A percentile compares a stretch with the other conserved stretches of the same genome.
These are phyloP conservation scores for Austrolebias charrua DNA, from an alignment of 2,797 vertebrate genomes.

Conservation along the genomic window DNA sequence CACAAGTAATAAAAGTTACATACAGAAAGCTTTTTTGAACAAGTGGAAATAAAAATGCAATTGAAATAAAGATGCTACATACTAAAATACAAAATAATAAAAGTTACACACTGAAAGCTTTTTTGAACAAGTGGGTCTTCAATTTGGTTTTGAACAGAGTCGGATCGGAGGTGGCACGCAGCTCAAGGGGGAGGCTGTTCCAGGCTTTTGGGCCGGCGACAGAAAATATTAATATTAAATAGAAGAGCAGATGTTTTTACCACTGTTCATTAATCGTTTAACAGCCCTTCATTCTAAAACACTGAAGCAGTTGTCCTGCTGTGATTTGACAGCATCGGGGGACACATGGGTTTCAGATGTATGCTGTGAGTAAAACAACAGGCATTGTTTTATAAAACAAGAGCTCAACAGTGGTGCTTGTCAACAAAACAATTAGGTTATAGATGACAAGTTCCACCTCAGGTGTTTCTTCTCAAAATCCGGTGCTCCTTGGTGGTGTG, in stretches of 20 bases:
- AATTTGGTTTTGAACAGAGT: too few species aligned
- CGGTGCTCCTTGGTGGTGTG: constrained; percentile 59
- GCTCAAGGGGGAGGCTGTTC: too few species aligned
- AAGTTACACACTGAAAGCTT: too few species aligned
- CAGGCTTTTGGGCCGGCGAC: too few species aligned
- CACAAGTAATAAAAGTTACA: too few species aligned
- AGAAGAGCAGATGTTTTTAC: neutral
- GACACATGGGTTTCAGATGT: constrained; percentile 30
- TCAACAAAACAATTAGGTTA: constrained; percentile 70
- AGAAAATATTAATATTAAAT: too few species aligned
- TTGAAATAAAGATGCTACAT: too few species aligned
- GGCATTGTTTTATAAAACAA: constrained; percentile 52
- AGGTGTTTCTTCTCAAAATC: constrained; percentile 67
- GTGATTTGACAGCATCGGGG: constrained; percentile 6
- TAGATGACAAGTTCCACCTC: constrained; percentile 65
- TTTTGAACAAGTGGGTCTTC: too few species aligned
- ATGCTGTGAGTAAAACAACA: constrained; percentile 22
- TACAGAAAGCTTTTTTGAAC: too few species aligned
- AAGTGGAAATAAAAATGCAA: too few species aligned
- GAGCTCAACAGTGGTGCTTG: constrained; percentile 41
- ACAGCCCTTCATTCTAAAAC: neutral
- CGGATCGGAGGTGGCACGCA: too few species aligned
- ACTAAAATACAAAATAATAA: too few species aligned
- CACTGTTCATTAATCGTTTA: constrained; percentile 6
- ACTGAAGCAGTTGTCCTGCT: neutral